phyloP scores from a whole-genome alignment of 1,140 invertebrate genomes.

The Drosophila micromelanica region DNA sequence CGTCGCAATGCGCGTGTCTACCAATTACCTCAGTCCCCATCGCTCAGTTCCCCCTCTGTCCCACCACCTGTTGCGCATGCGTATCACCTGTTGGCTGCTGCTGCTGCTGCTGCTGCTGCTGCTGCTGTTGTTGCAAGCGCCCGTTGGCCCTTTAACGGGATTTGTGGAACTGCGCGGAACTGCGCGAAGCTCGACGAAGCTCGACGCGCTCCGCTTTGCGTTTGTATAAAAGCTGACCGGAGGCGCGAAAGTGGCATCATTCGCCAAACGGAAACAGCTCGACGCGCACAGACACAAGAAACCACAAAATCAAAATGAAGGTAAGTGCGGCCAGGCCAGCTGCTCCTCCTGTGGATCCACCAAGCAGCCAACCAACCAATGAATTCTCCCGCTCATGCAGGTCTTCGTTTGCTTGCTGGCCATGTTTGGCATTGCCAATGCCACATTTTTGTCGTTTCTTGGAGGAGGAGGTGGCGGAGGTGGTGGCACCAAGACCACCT shows the following conservation, averaged over 20 bases:
- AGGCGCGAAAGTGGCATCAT: conserved; percentile 67
- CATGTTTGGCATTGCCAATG: conserved; percentile 67
- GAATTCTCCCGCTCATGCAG: conserved; percentile 36
- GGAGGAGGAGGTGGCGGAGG: conserved; percentile 57
- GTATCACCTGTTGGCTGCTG: too few species aligned
- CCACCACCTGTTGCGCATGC: too few species aligned
- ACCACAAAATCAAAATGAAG: conserved; percentile 57
- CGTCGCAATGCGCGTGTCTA: conserved; percentile 18
- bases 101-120: too few species aligned
- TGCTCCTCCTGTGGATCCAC: conserved; percentile 33
- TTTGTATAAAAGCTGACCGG: conserved; percentile 69
- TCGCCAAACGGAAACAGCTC: conserved; percentile 57
- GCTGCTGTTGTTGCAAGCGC: neutral
- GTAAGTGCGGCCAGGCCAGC: conserved; percentile 48
- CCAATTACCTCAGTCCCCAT: too few species aligned
- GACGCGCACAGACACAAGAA: conserved; percentile 37
- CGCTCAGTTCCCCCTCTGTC: neutral
- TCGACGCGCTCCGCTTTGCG: neutral
- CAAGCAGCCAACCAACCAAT: neutral
- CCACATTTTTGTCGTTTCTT: conserved; percentile 70
- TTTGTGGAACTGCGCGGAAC: conserved; percentile 17
- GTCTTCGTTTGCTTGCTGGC: conserved; percentile 72
- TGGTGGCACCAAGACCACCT: conserved; percentile 56
- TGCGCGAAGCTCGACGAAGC: neutral
- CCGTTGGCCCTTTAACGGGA: conserved; percentile 57